phyloP scores from a whole-genome alignment of 1,140 invertebrate genomes.

The Calliphora vicina region DNA sequence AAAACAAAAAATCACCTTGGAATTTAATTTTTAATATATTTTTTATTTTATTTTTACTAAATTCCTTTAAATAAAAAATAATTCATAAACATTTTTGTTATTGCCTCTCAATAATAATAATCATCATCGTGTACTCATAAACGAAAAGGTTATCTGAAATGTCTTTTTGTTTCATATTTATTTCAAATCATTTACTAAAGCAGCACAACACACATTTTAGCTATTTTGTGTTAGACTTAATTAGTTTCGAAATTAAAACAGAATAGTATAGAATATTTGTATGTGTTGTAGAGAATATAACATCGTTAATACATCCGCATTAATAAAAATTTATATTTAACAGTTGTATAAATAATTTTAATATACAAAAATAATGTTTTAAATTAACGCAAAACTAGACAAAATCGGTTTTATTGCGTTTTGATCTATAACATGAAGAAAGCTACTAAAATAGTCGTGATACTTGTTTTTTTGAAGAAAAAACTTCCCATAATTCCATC shows the following conservation, averaged over 20 bases:
- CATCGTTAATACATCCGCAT: not conserved
- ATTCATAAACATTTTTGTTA: not conserved
- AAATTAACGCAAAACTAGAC: no score
- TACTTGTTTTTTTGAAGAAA: no score
- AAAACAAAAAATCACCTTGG: constrained; percentile 6
- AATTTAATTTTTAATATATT: not conserved
- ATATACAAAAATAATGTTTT: not conserved
- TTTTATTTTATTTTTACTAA: not conserved
- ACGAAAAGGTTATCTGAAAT: not conserved
- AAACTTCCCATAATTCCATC: no score
- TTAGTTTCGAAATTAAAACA: not conserved
- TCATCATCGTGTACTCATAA: not conserved
- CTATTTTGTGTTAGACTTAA: not conserved
- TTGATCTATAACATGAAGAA: no score
- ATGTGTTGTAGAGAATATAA: not conserved
- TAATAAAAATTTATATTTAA: not conserved
- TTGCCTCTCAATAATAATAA: not conserved
- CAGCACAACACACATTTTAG: no score
- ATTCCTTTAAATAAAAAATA: constrained; percentile 5
- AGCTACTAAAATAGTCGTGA: no score
- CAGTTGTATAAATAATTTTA: not conserved
- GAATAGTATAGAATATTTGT: not conserved
- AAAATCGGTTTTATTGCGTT: no score
- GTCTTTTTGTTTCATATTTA: not conserved
- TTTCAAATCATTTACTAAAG: not conserved